Evolutionary conservation across 2,888 invertebrate species (phyloP), one percentile per base, ranked within the genome.

Genomic region (Tetrapedia diversipes): DNA sequence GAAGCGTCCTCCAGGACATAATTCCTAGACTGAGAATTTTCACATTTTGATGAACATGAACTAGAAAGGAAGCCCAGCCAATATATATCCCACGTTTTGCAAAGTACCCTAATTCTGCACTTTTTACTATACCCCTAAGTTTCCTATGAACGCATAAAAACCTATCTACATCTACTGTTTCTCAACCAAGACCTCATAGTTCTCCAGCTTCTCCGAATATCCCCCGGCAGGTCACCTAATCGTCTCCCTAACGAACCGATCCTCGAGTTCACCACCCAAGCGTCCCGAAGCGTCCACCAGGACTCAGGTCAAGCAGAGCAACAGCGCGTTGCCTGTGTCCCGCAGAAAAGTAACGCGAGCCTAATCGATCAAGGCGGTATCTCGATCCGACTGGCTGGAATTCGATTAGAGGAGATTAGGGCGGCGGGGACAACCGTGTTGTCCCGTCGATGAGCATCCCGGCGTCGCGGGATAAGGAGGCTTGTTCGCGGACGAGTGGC

Each of bases 331-430:
- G 2, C 1, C 22, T 6, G 4, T 7, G 1, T 11, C 27, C 3
- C 11, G 10, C 0, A 8, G 34, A 22, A 37, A 43, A 47, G 69
- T 39, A 69, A 54, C 43, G 39, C 53, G 53, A 72, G 69, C 53
- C 45, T 47, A 63, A 70, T 57, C 61, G 66, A 66, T 70, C 72
- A 57, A 34, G 39, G 49, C 41, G 32, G 54, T 63, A 79, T 71
- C 56, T 63, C 57, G 61, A 74, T 82, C 63, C 34, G 64, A 27
- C 34, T n/a, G 51, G 37, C 32, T 65, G 68, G 81, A 84, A 84
- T 84, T 83, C 84, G 79, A 81, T 83, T 81, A 77, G 61, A 45
- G 51, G 34, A 69, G 83, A 83, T 83, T 83, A 83, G 81, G 70
- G 19, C 11, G 54, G 51, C 19, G 49, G 56, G 53, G 37, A 54